These are phyloP conservation scores for Mechanitis messenoides DNA, from an alignment of 2,888 invertebrate genomes.

Conservation along the genomic window DNA sequence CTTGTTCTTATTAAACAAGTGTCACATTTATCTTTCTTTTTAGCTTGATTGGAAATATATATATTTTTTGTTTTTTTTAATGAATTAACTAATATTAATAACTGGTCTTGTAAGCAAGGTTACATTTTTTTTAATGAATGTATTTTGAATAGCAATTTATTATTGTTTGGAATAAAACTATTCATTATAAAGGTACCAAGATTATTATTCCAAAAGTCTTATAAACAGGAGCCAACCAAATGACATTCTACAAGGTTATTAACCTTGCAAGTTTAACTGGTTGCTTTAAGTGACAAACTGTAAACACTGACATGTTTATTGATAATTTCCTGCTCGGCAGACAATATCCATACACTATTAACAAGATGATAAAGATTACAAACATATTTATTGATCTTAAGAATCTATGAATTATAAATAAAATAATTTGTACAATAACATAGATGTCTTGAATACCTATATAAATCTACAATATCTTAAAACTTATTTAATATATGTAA, in stretches of 20 bases:
- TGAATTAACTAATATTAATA: no score
- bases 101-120: no score
- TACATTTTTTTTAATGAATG: no score
- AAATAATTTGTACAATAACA: neutral
- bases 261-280: constrained; percentile 33
- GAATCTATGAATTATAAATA: neutral
- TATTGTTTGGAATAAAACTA: no score
- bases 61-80: neutral
- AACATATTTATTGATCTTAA: neutral
- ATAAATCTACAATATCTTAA: neutral
- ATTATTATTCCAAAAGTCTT: neutral
- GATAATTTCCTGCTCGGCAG: constrained; percentile 65
- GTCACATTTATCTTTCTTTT: no score
- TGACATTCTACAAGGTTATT: constrained; percentile 28
- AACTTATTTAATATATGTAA: constrained; percentile 23
- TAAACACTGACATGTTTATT: constrained; percentile 60
- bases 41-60: neutral
- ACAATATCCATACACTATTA: constrained; percentile 60
- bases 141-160: no score
- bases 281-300: constrained; percentile 42
- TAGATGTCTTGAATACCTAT: neutral
- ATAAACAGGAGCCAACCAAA: neutral
- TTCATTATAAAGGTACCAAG: no score
- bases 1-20: no score
- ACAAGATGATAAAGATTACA: constrained; percentile 13